Conservation (phyloP, 2,797 vertebrate genomes). For the Mus spretus region DNA sequence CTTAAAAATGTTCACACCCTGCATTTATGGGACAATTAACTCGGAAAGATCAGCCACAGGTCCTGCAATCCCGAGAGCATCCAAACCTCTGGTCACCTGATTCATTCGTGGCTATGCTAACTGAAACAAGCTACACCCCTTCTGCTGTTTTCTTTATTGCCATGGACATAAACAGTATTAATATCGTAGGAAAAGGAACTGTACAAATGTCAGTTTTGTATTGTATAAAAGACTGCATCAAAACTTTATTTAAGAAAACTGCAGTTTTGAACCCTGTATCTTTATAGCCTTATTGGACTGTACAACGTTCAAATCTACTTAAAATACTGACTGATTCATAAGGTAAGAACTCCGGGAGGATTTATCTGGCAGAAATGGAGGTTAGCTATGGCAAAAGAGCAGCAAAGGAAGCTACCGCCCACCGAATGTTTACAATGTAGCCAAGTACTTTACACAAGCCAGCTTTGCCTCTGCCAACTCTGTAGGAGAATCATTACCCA, state of each 20-base stretch:
- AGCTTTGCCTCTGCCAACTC: neutral
- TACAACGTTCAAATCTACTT: neutral
- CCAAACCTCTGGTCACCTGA: neutral
- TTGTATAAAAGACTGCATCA: neutral
- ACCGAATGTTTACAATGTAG: neutral
- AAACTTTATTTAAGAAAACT: conserved; percentile 2
- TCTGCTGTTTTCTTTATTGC: neutral
- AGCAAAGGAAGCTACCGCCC: neutral
- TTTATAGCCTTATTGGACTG: neutral
- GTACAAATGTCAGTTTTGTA: neutral
- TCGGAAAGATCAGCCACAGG: neutral
- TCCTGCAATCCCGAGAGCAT: neutral
- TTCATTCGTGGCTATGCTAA: neutral
- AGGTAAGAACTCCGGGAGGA: neutral
- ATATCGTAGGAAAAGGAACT: neutral
- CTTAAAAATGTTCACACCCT: neutral
- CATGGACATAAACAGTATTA: neutral
- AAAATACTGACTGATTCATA: neutral
- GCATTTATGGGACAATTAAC: neutral
- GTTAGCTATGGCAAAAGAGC: neutral
- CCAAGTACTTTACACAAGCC: neutral
- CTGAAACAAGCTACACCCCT: neutral
- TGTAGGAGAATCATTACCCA: neutral
- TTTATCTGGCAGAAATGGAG: conserved; percentile 11
- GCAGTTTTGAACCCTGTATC: neutral